Conservation (phyloP, 2,797 vertebrate species). For the Chelonia mydas region DNA sequence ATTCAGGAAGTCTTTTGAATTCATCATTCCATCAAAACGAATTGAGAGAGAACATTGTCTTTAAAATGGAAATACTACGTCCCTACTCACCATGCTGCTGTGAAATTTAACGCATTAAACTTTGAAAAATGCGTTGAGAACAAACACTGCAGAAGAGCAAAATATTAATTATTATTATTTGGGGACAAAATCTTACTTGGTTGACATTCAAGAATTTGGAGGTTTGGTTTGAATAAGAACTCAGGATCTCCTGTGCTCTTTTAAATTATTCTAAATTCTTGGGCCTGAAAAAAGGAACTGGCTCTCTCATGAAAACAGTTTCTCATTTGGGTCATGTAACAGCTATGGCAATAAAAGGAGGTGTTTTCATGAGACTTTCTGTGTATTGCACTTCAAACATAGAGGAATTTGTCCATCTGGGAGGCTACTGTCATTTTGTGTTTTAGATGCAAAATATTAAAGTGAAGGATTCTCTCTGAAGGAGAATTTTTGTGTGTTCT, state of each 20-base stretch:
- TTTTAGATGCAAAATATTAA: not conserved
- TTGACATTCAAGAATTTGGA: not conserved
- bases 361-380: conserved; percentile 33
- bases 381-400: not conserved
- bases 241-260: conserved; percentile 5
- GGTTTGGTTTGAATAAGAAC: rapidly evolving
- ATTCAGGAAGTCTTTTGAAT: not conserved
- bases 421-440: not conserved
- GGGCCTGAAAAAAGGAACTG: conserved; percentile 47
- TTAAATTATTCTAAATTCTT: conserved; percentile 64
- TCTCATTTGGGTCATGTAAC: conserved; percentile 47
- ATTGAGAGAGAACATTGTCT: rapidly evolving
- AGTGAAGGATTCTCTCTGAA: not conserved
- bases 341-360: conserved; percentile 31
- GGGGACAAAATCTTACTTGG: not conserved
- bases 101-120: not conserved
- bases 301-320: conserved; percentile 28
- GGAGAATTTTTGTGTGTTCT: not conserved
- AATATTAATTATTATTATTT: not conserved
- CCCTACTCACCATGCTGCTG: rapidly evolving
- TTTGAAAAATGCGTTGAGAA: not conserved
- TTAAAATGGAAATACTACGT: not conserved
- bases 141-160: not conserved
- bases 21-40: rapidly evolving
- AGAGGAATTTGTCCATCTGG: conserved; percentile 22